Base-by-base conservation (phyloP, 2,797 vertebrate genomes). In the Tokudaia tokunoshimensis region DNA sequence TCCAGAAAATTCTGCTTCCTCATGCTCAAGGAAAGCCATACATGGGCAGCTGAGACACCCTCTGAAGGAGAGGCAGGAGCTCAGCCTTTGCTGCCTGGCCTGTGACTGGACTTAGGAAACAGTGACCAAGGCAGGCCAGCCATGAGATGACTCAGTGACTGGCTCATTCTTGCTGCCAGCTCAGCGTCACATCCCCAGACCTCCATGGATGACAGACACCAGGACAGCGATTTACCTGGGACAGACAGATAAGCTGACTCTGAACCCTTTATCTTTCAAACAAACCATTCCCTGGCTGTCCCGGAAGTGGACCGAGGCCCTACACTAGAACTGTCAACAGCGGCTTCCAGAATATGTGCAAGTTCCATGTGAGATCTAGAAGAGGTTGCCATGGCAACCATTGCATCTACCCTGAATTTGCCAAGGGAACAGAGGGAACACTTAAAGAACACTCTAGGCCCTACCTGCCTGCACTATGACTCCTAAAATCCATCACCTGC, bases 321-420 rank as follows among this genome's bases (percentile, higher is more conserved):
- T 75, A 72, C 41, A 34, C 17, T 5, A 9, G 47, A 95, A 95
- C 61, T 59, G 55, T 89, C 52, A 94, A 84, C 76, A 26, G 19
- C 67, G 79, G 37, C 94, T 97, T 94, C 89, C 80, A 83, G 96
- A 94, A 96, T n/a, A 87, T 87, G 74, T 14, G 31, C 67, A 78
- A 84, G 88, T 92, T 92, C 89, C 96, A 96, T 9, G 78, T 92
- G 92, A 97, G 63, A 61, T 84, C 94, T 79, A 86, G 65, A 79
- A 91, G 79, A 80, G 72, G 96, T 98, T 96, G 76, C 97, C 94
- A 98, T 98, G 97, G 96, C 97, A 98, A 98, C 98, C 63, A 67
- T 78, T 4, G 61, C 96, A 97, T 95, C 97, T 92, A 95, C 97
- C 98, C 97, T 52, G 94, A 47, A 91, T 95, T 97, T 98, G 97